Conservation (phyloP, 1,140 invertebrate genomes). For the Diorhabda elongata region DNA sequence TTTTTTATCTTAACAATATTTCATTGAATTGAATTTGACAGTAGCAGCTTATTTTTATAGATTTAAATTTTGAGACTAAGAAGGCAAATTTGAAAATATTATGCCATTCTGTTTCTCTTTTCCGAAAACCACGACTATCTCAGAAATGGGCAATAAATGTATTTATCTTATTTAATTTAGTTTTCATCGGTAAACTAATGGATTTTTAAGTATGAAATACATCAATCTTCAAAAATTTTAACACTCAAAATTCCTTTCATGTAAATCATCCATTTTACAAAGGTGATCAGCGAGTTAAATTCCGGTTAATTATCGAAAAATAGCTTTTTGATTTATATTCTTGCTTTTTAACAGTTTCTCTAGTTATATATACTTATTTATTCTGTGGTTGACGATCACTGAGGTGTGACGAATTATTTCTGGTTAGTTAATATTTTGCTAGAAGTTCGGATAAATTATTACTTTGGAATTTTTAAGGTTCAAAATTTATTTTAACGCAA, state of each 20-base stretch:
- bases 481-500: too few species aligned
- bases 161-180: slow-evolving; percentile 6
- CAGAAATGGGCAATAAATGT: slow-evolving; percentile 4
- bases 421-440: background rate
- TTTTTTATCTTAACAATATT: too few species aligned
- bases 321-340: slow-evolving; percentile 7
- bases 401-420: background rate
- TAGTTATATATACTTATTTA: background rate
- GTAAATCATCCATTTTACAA: slow-evolving; percentile 13
- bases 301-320: slow-evolving; percentile 6
- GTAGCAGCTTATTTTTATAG: too few species aligned
- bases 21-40: too few species aligned
- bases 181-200: slow-evolving; percentile 5
- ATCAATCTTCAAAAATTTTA: slow-evolving; percentile 7
- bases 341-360: slow-evolving; percentile 2
- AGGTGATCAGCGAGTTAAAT: background rate
- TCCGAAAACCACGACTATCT: too few species aligned
- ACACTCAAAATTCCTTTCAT: slow-evolving; percentile 18
- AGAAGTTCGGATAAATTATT: too few species aligned
- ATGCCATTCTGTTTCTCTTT: too few species aligned
- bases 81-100: too few species aligned
- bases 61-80: too few species aligned
- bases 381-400: background rate
- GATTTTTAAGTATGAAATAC: slow-evolving; percentile 15
- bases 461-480: too few species aligned